A percentile compares a stretch with the other conserved stretches of the same genome.
Conservation (phyloP, 2,888 invertebrate species). For the Agonopterix alstromeriana region DNA sequence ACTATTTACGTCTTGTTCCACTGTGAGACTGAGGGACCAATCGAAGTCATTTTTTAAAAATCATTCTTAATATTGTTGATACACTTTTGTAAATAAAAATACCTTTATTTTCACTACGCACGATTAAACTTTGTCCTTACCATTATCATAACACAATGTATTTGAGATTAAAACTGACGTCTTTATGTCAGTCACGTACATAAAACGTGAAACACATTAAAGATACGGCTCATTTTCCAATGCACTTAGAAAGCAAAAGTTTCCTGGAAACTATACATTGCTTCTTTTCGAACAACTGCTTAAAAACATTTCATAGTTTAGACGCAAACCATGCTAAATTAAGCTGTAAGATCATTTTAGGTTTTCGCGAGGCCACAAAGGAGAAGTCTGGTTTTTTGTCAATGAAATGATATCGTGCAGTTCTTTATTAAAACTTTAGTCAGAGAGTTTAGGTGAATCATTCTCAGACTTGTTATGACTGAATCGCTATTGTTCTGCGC, state of each 20-base stretch:
- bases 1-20: too few species aligned
- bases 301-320: not conserved
- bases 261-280: not conserved
- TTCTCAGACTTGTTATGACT: constrained; percentile 17
- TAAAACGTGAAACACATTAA: constrained; percentile 19
- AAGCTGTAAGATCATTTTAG: not conserved
- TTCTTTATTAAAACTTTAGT: constrained; percentile 33
- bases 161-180: too few species aligned
- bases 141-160: too few species aligned
- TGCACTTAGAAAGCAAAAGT: not conserved
- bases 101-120: too few species aligned
- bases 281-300: not conserved
- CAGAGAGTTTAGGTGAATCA: constrained; percentile 48
- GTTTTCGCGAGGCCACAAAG: constrained; percentile 31
- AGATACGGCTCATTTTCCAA: constrained; percentile 11
- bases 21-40: too few species aligned
- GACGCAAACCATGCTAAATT: not conserved
- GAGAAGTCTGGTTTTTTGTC: constrained; percentile 39
- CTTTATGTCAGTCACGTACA: constrained; percentile 26
- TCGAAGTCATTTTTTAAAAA: too few species aligned
- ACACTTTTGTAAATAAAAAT: too few species aligned
- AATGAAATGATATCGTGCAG: constrained; percentile 30
- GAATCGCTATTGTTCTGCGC: constrained; percentile 5
- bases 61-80: too few species aligned
- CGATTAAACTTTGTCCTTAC: too few species aligned